These are phyloP conservation scores for Heteropelma amictum DNA, from an alignment of 2,888 invertebrate genomes.

Conservation along the genomic window DNA sequence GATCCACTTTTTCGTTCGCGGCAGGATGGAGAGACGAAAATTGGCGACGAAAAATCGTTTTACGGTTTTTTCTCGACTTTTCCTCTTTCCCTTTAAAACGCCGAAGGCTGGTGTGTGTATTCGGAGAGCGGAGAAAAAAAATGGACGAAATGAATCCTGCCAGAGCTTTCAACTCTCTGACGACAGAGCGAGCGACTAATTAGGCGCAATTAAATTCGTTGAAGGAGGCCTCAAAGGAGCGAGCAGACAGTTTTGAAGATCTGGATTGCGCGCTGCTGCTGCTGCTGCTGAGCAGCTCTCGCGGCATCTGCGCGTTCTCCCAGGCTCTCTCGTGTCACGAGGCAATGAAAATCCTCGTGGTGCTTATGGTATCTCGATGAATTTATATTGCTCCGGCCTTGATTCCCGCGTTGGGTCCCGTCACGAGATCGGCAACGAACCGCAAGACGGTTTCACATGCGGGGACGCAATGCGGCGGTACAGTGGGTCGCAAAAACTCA, in stretches of 20 bases:
- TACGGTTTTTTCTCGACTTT: neutral
- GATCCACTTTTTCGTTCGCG: neutral
- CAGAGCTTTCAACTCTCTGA: slow-evolving; percentile 61
- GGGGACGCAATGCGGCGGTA: too few relatives aligned
- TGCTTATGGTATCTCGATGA: slow-evolving; percentile 59
- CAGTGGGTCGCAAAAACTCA: too few relatives aligned
- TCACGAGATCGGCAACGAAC: slow-evolving; percentile 36
- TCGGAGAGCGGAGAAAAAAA: slow-evolving; percentile 57
- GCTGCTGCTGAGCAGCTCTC: too few relatives aligned
- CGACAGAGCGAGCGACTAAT: slow-evolving; percentile 64
- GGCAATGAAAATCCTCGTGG: slow-evolving; percentile 54
- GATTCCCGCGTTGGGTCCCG: slow-evolving; percentile 43
- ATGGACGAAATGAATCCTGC: slow-evolving; percentile 34
- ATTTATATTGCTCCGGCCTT: slow-evolving; percentile 58
- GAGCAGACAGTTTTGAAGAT: slow-evolving; percentile 42
- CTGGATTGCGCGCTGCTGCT: slow-evolving; percentile 37
- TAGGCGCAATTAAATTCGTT: slow-evolving; percentile 70
- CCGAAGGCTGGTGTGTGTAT: slow-evolving; percentile 36
- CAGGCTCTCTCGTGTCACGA: slow-evolving; percentile 53
- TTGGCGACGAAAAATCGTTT: neutral
- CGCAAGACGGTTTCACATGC: neutral
- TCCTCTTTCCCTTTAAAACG: slow-evolving; percentile 16
- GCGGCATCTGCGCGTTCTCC: slow-evolving; percentile 46
- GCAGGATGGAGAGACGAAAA: neutral
- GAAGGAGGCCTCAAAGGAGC: slow-evolving; percentile 54